Evolutionary conservation across 2,888 invertebrate genomes (phyloP), one percentile per base, ranked within the genome.

Genomic region (Brenthis daphne): DNA sequence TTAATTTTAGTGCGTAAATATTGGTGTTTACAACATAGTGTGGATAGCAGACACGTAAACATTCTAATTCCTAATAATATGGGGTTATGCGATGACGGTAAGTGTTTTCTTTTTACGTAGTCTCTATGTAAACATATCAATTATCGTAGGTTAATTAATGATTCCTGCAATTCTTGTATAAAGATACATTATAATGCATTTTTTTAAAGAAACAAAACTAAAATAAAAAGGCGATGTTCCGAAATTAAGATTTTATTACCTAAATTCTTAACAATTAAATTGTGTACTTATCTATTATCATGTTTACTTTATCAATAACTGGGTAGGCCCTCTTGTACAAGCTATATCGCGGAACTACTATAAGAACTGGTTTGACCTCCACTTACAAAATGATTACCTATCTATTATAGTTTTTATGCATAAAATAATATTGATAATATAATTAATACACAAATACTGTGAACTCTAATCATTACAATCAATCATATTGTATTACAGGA

Each of bases 71-170:
- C 64, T 43, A 43, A 66, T 33, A 76, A 65, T 68, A 92, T 92
- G 91, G 91, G 92, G 72, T 86, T 91, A 72, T 90, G 92, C 73
- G 89, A 92, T 74, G 91, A 91, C 81, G 92, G 91, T 92, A 83
- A 80, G 87, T 79, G 70, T 69, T 65, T 66, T 71, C 72, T 74
- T 65, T 77, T 78, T 71, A 67, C 65, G 64, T 61, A 57, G 73
- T 68, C 75, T 76, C 71, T 71, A 77, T 77, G 83, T 88, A 89
- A 89, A 90, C 87, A 88, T 88, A 84, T 76, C 85, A 88, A 90
- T 89, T 89, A 85, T 65, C 73, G 74, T 64, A 71, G 74, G 73
- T 78, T 74, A 74, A 74, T 76, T 74, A 75, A 72, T 71, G 68
- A 72, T 69, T 73, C 55, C 54, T 72, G 67, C 64, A 61, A 73